Evolutionary conservation across 2,888 invertebrate species (phyloP), one percentile per base, ranked within the genome.

Genomic region (Phasia obesa): DNA sequence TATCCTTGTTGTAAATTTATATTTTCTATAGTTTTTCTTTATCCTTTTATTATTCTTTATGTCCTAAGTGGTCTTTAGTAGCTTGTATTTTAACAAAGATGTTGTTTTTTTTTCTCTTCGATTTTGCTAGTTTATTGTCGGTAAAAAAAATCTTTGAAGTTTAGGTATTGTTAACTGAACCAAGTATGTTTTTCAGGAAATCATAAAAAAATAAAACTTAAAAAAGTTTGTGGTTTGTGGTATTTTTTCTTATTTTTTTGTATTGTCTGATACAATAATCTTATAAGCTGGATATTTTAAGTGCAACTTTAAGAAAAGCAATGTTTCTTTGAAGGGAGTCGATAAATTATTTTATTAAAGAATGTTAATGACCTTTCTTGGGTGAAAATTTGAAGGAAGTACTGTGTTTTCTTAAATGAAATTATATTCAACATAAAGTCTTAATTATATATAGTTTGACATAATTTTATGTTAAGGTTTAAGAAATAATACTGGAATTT

Each of bases 121-220:
- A 53, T 71, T 76, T 67, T 73, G 49, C 60, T 69, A 44, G 64
- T 69, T 62, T 59, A 82, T 82, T 78, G 78, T 74, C 21, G 70
- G 31, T 17, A 69, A 65, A 51, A 73, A 77, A 69, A 70, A 35
- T 67, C 82, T 78, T 77, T 64, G 51, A 82, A 78, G 62, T 78
- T 74, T 82, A 57, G 59, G 57, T 64, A 74, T 82, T 82, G 77
- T 82, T 78, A 73, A 77, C 42, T 51, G 78, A 78, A 74, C 70
- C 69, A 53, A 82, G 64, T 74, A 65, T 70, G 70, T 74, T 82
- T 82, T 69, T 70, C 65, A 82, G 74, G 53, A 82, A 82, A 73
- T 77, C 73, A 78, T 65, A 74, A 78, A 78, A 64, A 53, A 51
- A 35, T 35, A 69, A 53, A 59, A 42, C 73, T 47, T 62, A 60